A percentile compares a stretch with the other conserved stretches of the same genome.
Evolutionary conservation across 2,797 vertebrate genomes (phyloP).

Genomic region (Gouania willdenowi): DNA sequence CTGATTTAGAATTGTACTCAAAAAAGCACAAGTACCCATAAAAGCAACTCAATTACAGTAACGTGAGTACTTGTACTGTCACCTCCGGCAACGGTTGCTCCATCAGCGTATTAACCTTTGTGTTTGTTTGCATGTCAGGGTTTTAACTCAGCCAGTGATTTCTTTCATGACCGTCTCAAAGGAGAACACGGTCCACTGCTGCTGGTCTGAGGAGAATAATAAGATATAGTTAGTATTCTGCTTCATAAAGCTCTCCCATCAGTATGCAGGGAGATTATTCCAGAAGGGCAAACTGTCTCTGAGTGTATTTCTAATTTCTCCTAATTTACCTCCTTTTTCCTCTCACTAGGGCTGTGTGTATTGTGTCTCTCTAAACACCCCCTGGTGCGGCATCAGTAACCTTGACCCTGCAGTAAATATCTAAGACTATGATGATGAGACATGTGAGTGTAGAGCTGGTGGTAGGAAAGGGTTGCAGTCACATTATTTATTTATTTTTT

Average conservation of each 20-base stretch:
- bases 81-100: no score
- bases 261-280: conserved; percentile 26
- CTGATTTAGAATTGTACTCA: no score
- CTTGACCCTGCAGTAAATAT: conserved; percentile 28
- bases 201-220: conserved; percentile 21
- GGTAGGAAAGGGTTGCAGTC: conserved; percentile 20
- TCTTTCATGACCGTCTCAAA: conserved; percentile 16
- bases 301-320: conserved; percentile 5
- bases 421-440: conserved; percentile 43
- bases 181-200: conserved; percentile 12
- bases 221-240: conserved; percentile 14
- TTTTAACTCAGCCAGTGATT: no score
- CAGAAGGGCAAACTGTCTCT: conserved; percentile 16
- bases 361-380: conserved; percentile 22
- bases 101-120: no score
- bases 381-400: conserved; percentile 17
- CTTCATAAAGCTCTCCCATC: conserved; percentile 32
- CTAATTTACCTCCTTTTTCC: conserved; percentile 18
- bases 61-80: no score
- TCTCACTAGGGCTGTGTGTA: conserved; percentile 9
- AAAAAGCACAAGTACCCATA: no score
- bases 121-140: no score
- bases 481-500: no score
- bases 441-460: conserved; percentile 17
- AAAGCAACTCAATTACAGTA: no score